Evolutionary conservation across 2,888 invertebrate genomes (phyloP).

Genomic region (Phyllotreta striolata): DNA sequence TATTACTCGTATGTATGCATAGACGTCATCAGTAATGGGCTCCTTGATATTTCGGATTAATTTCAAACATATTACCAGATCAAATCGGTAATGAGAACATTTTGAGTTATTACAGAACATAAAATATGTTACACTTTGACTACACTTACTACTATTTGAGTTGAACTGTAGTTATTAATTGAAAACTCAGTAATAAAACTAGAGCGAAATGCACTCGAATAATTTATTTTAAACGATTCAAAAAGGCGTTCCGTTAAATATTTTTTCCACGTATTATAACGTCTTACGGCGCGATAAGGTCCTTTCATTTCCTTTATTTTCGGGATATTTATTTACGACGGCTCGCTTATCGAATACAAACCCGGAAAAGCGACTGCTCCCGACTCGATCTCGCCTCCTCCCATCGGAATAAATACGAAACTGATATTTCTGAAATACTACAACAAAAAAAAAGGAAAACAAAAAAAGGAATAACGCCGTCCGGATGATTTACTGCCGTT

Average conservation of each 20-base stretch:
- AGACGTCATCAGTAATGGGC: too few relatives aligned
- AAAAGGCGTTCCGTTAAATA: conserved; percentile 27
- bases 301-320: conserved; percentile 55
- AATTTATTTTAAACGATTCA: neutral
- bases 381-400: conserved; percentile 28
- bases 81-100: too few relatives aligned
- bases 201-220: neutral
- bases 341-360: conserved; percentile 53
- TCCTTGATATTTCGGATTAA: too few relatives aligned
- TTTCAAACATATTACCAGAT: too few relatives aligned
- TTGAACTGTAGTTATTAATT: too few relatives aligned
- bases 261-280: conserved; percentile 45
- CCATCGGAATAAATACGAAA: conserved; percentile 43
- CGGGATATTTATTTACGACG: conserved; percentile 54
- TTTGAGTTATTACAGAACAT: too few relatives aligned
- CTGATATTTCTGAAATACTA: conserved; percentile 41
- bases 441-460: conserved; percentile 15
- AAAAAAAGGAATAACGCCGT: conserved; percentile 40
- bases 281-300: conserved; percentile 42
- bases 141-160: too few relatives aligned
- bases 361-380: conserved; percentile 30
- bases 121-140: too few relatives aligned
- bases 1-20: too few relatives aligned
- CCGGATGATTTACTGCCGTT: conserved; percentile 41
- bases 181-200: too few relatives aligned